Evolutionary conservation across 2,113 vertebrate genomes (phyloP).

Genomic region (Scolopax mira): DNA sequence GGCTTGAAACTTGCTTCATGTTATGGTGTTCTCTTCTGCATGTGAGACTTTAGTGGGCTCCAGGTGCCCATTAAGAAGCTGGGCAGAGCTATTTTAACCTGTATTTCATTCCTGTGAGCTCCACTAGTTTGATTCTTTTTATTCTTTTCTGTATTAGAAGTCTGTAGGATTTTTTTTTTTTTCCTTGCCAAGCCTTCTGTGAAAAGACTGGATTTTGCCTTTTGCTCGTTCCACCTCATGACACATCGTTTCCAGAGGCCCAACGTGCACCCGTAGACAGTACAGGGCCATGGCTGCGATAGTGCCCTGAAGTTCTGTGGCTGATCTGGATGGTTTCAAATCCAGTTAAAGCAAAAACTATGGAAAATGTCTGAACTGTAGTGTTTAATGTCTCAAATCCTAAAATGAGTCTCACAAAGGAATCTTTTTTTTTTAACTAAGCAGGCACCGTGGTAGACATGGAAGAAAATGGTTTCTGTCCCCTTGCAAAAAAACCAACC

Average conservation of each 20-base stretch:
- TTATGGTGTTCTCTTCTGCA: neutral
- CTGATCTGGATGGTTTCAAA: neutral
- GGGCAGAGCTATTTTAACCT: neutral
- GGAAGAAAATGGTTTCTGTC: neutral
- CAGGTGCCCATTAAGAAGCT: neutral
- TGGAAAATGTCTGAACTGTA: neutral
- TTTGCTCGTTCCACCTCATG: neutral
- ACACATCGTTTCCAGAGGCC: neutral
- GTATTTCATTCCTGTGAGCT: neutral
- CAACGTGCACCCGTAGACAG: neutral
- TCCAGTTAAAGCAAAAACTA: neutral
- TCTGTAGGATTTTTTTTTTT: neutral
- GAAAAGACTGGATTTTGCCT: neutral
- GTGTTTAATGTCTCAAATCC: neutral
- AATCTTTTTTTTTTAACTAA: neutral
- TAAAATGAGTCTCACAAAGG: neutral
- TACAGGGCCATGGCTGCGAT: neutral
- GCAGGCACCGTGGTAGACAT: neutral
- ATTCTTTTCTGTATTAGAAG: neutral
- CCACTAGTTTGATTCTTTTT: neutral
- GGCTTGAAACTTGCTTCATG: neutral
- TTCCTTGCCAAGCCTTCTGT: neutral
- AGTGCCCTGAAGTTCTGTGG: neutral
- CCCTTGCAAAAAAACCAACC: neutral
- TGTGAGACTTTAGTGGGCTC: neutral